Evolutionary conservation across 37 sponge, comb jelly and placozoan species (phyloP), one percentile per base, ranked within the genome.

Genomic region (Diacarnus erythraeanus): DNA sequence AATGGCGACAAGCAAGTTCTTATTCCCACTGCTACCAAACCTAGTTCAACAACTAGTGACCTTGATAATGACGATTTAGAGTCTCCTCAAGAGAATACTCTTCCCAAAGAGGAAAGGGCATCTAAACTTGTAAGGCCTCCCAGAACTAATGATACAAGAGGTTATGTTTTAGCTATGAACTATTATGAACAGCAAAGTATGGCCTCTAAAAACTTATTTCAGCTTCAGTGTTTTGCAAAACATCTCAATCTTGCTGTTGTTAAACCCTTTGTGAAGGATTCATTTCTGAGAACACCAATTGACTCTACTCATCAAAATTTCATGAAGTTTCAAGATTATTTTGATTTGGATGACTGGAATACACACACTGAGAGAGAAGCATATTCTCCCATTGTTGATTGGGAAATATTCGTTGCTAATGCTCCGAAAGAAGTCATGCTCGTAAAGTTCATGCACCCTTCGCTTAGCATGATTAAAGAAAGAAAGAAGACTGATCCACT

Each of bases 171-270:
- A 35, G 70, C 80, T 22, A 59, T 69, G 15, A 69, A 69, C 58
- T 80, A 70, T 59, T 80, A 80, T 56, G 80, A 80, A 57, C 80
- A 80, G 80, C 80, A 80, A 41, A 80, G 38, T 9, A 59, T 77
- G 72, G 78, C 38, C 0, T 76, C 69, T 1, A 25, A 71, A 26
- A 84, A 86, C 68, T 20, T 86, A 54, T 56, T 88, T n/a, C 64
- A 47, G 60, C 65, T 88, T 0, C 88, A 88, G 73, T 88, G 83
- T 33, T 81, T 82, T 82, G 88, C 88, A 9, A 39, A 31, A 3
- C 40, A 36, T 1, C 38, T 70, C 1, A 31, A 34, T 2, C 37
- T 88, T 31, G n/a, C 26, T 33, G 72, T 88, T 12, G 78, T 88
- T 0, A 31, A 81, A 21, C 88, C 88, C 22, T 23, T 56, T 8